phyloP scores from a whole-genome alignment of 2,888 invertebrate genomes.

The Invenusta paracnida region DNA sequence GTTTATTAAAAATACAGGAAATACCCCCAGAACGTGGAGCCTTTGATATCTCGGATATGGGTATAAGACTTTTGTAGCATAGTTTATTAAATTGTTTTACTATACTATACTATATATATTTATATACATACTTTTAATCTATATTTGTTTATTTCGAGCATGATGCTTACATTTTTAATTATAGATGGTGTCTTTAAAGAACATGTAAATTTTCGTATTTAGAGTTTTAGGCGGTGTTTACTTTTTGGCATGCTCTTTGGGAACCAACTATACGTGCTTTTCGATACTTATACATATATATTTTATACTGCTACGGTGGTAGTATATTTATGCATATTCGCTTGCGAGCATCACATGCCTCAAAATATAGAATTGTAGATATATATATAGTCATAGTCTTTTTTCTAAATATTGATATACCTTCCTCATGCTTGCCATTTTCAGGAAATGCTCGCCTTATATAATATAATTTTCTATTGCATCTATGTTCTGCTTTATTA shows the following conservation, averaged over 20 bases:
- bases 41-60: not conserved
- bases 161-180: conserved; percentile 6
- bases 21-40: not conserved
- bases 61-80: not conserved
- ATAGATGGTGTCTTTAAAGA: conserved; percentile 13
- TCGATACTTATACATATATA: not conserved
- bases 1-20: not conserved
- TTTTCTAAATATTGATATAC: not conserved
- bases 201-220: not conserved
- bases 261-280: conserved; percentile 8
- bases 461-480: no score
- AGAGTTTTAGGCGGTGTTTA: not conserved
- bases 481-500: no score
- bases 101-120: not conserved
- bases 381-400: not conserved
- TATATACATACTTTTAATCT: no score
- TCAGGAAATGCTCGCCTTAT: no score
- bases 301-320: no score
- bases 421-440: no score
- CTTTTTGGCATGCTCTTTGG: conserved; percentile 17
- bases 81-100: not conserved
- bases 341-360: conserved; percentile 15
- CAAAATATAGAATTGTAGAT: no score
- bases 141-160: not conserved
- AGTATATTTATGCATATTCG: no score